These are phyloP conservation scores for Pyrocephalus nanus DNA, from an alignment of 2,797 vertebrate genomes.

Conservation along the genomic window DNA sequence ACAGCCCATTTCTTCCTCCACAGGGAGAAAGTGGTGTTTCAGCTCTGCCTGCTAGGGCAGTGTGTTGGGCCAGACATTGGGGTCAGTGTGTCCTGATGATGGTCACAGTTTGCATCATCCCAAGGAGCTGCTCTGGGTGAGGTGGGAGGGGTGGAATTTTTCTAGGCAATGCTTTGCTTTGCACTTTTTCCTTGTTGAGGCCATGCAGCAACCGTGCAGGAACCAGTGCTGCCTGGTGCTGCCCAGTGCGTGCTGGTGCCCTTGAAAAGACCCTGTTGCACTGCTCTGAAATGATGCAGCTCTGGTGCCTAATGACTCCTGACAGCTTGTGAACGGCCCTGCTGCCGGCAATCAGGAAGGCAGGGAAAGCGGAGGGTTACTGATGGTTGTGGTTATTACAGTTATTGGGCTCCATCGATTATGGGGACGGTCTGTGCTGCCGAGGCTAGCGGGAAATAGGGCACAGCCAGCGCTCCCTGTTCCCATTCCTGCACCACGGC, in stretches of 20 bases:
- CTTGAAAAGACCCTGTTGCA: conserved; percentile 39
- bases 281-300: background rate
- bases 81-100: accelerated
- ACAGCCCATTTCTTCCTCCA: accelerated
- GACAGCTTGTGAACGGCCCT: conserved; percentile 39
- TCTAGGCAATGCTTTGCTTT: background rate
- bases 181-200: accelerated
- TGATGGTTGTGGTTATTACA: background rate
- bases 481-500: background rate
- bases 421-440: background rate
- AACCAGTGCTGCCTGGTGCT: background rate
- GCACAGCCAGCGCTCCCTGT: background rate
- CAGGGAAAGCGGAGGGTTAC: conserved; percentile 5
- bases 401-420: conserved; percentile 37
- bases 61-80: accelerated
- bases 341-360: background rate
- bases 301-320: conserved; percentile 41
- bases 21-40: accelerated
- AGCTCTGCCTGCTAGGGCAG: accelerated
- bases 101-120: background rate
- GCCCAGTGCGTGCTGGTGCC: background rate
- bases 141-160: background rate
- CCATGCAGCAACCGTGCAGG: background rate
- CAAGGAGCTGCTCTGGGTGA: background rate
- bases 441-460: background rate